Evolutionary conservation across 2,113 vertebrate species (phyloP).

Genomic region (Aegithalos caudatus): DNA sequence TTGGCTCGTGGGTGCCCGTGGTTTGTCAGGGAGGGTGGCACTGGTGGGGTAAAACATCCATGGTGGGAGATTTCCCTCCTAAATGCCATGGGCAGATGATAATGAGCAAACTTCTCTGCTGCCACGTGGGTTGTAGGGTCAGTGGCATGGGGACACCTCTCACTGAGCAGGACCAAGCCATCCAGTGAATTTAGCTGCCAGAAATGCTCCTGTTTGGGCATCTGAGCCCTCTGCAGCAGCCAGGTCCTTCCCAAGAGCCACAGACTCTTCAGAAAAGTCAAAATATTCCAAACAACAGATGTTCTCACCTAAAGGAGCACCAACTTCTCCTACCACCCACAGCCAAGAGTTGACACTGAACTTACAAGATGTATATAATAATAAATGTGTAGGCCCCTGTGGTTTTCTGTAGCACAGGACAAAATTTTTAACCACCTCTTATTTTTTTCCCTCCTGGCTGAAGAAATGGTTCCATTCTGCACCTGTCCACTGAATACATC

Average conservation of each 20-base stretch:
- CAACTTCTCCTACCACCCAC: background rate
- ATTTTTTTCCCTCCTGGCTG: background rate
- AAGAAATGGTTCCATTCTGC: background rate
- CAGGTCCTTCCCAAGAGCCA: background rate
- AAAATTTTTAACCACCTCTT: background rate
- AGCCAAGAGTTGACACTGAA: background rate
- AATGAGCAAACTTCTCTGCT: background rate
- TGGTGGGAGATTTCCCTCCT: fast-evolving
- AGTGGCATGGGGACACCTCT: background rate
- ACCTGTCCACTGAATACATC: slow-evolving; percentile 31
- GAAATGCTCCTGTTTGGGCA: background rate
- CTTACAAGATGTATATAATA: too few relatives aligned
- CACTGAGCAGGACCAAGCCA: fast-evolving
- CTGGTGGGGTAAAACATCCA: background rate
- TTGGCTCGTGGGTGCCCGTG: background rate
- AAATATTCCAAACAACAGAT: background rate
- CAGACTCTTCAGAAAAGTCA: background rate
- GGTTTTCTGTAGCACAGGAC: background rate
- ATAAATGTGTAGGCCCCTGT: background rate
- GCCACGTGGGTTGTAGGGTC: background rate
- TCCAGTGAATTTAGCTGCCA: background rate
- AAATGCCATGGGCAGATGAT: fast-evolving
- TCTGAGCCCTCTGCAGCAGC: background rate
- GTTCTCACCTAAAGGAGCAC: fast-evolving
- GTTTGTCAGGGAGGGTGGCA: background rate